Conservation (phyloP, 2,113 vertebrate species). For the Mystacornis crossleyi region DNA sequence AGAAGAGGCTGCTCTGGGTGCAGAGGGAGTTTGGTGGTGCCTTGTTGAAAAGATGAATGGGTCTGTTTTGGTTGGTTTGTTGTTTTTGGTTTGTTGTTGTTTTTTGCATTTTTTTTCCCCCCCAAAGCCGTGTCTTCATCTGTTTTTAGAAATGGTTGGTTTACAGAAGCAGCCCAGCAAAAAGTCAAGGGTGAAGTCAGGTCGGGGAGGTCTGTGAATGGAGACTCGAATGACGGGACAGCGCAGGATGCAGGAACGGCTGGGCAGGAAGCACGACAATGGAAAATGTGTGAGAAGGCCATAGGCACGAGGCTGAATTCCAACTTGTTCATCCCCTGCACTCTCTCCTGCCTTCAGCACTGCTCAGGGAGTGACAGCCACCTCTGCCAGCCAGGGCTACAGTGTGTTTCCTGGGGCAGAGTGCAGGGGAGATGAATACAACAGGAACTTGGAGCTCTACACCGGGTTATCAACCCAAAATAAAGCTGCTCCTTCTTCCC, state of each 20-base stretch:
- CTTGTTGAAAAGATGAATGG: not conserved
- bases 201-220: not conserved
- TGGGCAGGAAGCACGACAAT: not conserved
- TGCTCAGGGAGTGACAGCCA: not conserved
- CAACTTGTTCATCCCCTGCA: no score
- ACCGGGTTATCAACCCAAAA: no score
- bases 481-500: not conserved
- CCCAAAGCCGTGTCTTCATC: not conserved
- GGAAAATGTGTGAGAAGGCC: not conserved
- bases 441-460: not conserved
- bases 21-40: not conserved
- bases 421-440: not conserved
- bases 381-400: not conserved
- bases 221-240: not conserved
- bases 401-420: not conserved
- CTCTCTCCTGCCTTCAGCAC: not conserved
- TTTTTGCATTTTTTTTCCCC: rapidly evolving
- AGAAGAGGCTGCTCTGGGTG: not conserved
- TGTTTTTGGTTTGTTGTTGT: no score
- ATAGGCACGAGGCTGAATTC: not conserved
- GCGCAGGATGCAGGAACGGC: not conserved
- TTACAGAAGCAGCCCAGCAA: slow-evolving; percentile 4
- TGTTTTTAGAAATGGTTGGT: not conserved
- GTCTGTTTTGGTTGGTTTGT: not conserved
- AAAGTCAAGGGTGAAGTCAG: slow-evolving; percentile 18